Percentiles rank a stretch among this genome's conserved stretches.
Evolutionary conservation across 2,797 vertebrate species (phyloP).

Genomic region (Ficedula albicollis): DNA sequence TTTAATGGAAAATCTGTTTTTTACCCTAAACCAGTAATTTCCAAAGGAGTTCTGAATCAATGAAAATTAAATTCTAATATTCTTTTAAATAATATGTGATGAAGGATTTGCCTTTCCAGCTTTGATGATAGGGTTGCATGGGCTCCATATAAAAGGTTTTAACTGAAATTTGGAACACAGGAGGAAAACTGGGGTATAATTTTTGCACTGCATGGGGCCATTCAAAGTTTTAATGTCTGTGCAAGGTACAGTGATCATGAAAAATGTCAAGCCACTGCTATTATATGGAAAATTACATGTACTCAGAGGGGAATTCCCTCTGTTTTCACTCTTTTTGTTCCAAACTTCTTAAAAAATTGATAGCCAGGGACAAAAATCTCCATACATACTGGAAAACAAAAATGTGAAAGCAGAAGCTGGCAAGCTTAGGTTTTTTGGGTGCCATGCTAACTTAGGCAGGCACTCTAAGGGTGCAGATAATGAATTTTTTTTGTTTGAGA

Average conservation of each 20-base stretch:
- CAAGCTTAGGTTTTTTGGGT: neutral
- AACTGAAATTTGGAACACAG: neutral
- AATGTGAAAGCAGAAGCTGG: neutral
- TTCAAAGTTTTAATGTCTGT: neutral
- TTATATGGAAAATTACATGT: neutral
- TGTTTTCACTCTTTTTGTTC: neutral
- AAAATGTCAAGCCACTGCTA: neutral
- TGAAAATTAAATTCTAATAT: neutral
- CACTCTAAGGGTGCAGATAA: neutral
- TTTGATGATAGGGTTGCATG: neutral
- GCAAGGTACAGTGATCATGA: neutral
- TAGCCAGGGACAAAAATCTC: neutral
- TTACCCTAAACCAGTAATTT: constrained; percentile 2
- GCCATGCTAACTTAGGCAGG: neutral
- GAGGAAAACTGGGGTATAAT: neutral
- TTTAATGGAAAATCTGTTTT: neutral
- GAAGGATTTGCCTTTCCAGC: neutral
- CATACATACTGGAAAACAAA: neutral
- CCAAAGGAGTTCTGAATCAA: neutral
- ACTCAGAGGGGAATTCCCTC: neutral
- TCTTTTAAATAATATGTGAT: neutral
- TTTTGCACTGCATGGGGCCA: neutral
- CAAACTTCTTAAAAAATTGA: neutral
- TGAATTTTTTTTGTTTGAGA: neutral
- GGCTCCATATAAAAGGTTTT: neutral